Evolutionary conservation across 2,888 invertebrate genomes (phyloP).

Genomic region (Drosophila anceps): DNA sequence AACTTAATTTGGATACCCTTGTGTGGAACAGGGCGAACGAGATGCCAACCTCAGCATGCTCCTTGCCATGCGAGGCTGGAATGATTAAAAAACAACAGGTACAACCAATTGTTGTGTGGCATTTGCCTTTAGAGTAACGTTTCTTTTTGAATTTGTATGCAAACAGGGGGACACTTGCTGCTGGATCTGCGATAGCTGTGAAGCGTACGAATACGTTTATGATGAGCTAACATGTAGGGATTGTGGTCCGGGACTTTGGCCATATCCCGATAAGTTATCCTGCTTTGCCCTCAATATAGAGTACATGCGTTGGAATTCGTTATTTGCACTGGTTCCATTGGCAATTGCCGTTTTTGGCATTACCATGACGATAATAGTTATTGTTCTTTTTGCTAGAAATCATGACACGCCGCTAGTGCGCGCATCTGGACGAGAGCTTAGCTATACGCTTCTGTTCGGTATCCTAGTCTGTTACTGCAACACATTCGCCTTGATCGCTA

Average conservation of each 20-base stretch:
- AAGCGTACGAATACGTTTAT: constrained; percentile 88
- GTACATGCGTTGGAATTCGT: constrained; percentile 89
- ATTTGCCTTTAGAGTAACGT: not conserved
- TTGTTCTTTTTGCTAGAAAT: constrained; percentile 88
- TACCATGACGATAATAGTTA: constrained; percentile 87
- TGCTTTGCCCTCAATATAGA: constrained; percentile 88
- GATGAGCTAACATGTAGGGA: constrained; percentile 89
- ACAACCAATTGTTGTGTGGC: not conserved
- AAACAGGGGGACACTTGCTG: constrained; percentile 89
- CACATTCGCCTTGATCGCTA: constrained; percentile 90
- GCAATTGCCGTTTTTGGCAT: constrained; percentile 88
- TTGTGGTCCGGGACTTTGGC: constrained; percentile 89
- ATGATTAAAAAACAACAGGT: constrained; percentile 89
- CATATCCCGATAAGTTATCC: constrained; percentile 87
- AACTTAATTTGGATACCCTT: constrained; percentile 85
- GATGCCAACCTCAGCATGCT: constrained; percentile 89
- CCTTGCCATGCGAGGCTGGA: constrained; percentile 89
- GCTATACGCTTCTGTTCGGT: constrained; percentile 90
- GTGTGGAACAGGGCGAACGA: constrained; percentile 87
- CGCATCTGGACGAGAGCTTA: constrained; percentile 92
- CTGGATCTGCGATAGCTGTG: constrained; percentile 92
- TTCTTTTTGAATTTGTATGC: not conserved
- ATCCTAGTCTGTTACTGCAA: constrained; percentile 90
- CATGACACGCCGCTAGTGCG: constrained; percentile 91
- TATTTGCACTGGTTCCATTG: constrained; percentile 88